Evolutionary conservation across 2,888 invertebrate genomes (phyloP), one percentile per base, ranked within the genome.

Genomic region (Campopleginae sp.): DNA sequence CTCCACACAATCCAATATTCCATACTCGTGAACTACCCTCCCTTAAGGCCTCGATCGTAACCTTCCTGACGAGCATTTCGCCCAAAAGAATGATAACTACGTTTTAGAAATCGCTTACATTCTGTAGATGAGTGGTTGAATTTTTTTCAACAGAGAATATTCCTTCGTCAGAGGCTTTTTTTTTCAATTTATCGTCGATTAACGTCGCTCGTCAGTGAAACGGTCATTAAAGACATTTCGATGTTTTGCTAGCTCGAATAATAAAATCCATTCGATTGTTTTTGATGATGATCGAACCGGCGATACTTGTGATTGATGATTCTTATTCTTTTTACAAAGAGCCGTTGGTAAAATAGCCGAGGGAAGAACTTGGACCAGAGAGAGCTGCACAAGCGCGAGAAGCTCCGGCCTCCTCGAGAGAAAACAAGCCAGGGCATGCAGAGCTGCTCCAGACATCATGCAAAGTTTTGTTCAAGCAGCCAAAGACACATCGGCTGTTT

Each of bases 401-500:
- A 94, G 94, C 70, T 91, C 92, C 44, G 95, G 95, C 77, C 94
- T 95, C 82, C 93, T 96, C 89, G 95, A 95, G 93, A 94, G 95
- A 90, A 95, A 95, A 85, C 96, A 96, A 92, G 95, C 95, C 77
- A 95, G 96, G 89, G 95, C 95, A 87, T 96, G 96, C 93, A 95
- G 96, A 81, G 94, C 95, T n/a, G 95, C 95, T 88, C 95, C 96
- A 85, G 95, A 96, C 86, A 95, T 96, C 88, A 97, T 98, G 97
- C 95, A 96, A 74, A 96, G 96, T 90, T 95, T 98, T 84, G 96
- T 96, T n/a, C 95, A 95, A 74, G 97, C 98, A 0, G 96, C 97
- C 5, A 94, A 95, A 54, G 94, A 96, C 82, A 95, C 97, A 6
- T 95, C 96, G 74, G 94, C 95, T 85, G 96, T 96, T 71, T 98